Evolutionary conservation across 2,797 vertebrate genomes (phyloP).

Genomic region (Spinus pinus): DNA sequence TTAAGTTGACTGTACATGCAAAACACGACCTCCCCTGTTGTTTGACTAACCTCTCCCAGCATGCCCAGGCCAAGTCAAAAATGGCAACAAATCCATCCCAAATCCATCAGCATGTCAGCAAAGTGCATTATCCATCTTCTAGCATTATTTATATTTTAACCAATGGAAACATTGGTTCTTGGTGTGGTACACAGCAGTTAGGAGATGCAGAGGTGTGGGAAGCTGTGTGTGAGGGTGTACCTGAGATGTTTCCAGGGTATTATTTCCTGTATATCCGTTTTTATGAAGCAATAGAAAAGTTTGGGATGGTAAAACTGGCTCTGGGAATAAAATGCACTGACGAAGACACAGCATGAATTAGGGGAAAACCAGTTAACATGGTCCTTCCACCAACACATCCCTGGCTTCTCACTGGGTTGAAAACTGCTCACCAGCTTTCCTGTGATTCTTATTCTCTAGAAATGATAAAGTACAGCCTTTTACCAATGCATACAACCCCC

Average conservation of each 20-base stretch:
- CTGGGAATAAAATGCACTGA: not conserved
- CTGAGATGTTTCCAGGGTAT: not conserved
- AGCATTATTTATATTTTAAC: not conserved
- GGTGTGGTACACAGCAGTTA: not conserved
- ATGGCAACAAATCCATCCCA: slow-evolving; percentile 57
- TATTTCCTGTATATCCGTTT: not conserved
- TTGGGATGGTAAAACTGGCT: not conserved
- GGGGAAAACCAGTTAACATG: not conserved
- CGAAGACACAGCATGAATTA: not conserved
- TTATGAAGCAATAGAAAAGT: not conserved
- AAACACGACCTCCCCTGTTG: slow-evolving; percentile 13
- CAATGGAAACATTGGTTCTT: not conserved
- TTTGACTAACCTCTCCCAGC: slow-evolving; percentile 48
- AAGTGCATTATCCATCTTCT: not conserved
- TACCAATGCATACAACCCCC: not conserved
- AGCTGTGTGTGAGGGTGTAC: not conserved
- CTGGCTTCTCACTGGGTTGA: not conserved
- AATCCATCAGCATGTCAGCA: not conserved
- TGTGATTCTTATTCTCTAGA: not conserved
- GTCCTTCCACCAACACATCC: not conserved
- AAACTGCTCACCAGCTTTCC: not conserved
- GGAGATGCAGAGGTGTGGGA: not conserved
- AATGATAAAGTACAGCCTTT: not conserved
- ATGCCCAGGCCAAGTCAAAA: slow-evolving; percentile 19
- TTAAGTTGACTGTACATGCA: slow-evolving; percentile 32